These are phyloP conservation scores for Ptilonorhynchus violaceus DNA, from an alignment of 2,113 vertebrate genomes.

Conservation along the genomic window DNA sequence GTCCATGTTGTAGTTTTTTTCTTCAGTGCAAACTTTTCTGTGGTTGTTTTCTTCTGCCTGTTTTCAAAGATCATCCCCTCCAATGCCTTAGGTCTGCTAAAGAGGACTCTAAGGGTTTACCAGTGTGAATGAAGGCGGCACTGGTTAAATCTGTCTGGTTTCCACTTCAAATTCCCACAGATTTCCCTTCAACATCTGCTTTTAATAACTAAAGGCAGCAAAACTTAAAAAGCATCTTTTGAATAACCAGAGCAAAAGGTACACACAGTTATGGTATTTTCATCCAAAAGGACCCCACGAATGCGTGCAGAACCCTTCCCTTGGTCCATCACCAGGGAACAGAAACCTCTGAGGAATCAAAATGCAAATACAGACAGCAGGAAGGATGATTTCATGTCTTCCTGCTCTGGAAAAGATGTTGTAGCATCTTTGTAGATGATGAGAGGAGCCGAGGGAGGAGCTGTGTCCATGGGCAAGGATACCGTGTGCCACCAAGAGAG, in stretches of 20 bases:
- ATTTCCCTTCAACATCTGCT: neutral
- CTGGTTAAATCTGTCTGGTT: neutral
- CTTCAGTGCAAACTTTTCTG: neutral
- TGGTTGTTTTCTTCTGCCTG: neutral
- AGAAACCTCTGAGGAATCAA: neutral
- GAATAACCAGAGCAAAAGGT: neutral
- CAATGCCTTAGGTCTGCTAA: neutral
- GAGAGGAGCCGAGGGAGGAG: neutral
- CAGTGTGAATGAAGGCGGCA: neutral
- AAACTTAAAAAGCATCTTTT: neutral
- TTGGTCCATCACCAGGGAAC: neutral
- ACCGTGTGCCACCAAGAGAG: fast-evolving
- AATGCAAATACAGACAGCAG: neutral
- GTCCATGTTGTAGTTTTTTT: neutral
- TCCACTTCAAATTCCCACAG: neutral
- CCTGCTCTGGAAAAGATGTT: fast-evolving
- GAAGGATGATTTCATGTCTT: neutral
- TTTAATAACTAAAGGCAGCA: neutral
- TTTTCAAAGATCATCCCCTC: neutral
- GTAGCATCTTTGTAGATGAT: neutral
- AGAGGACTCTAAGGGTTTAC: neutral
- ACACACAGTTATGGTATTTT: fast-evolving
- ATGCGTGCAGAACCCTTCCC: neutral
- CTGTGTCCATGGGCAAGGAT: neutral
- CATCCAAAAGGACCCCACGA: fast-evolving